Evolutionary conservation across 2,888 invertebrate species (phyloP), one percentile per base, ranked within the genome.

Genomic region (Sesia bembeciformis): DNA sequence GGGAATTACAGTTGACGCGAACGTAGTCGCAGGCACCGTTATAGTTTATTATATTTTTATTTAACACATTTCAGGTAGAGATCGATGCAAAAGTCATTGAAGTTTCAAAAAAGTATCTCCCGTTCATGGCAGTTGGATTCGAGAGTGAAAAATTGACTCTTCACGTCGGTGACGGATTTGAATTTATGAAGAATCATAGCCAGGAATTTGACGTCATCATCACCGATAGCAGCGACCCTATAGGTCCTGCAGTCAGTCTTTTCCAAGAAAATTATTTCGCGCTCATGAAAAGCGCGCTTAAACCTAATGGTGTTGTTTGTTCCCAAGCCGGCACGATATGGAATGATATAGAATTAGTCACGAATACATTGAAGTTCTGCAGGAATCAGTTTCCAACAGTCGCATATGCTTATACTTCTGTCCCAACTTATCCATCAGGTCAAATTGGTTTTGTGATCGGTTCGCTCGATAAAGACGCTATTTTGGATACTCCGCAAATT

Each of bases 181-280:
- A 97, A 65, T 99, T 96, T 79, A 95, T 99, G 93, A 94, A 95
- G 69, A 92, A 94, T 53, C 95, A 98, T 74, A 91, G 91, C 56
- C 91, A 93, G 49, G 94, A 96, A 80, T 99, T 97, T 78, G 99
- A 99, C 84, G 96, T 99, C 50, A 98, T 99, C 62, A 98, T 99
- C 55, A 99, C 99, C 0, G 99, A 99, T 78, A 98, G 98, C 61
- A 98, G 98, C 49, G 99, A 99, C 89, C 99, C 99, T 0, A 92
- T 98, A 40, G 99, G 98, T 0, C 94, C 94, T 0, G 94, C 94
- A 0, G 90, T 91, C 5, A 92, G 86, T 60, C 74, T 94, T 0
- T 97, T 96, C 75, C 92, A 95, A 74, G 93, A 95, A 70, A 92
- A 93, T 56, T 98, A 97, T 72, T 98, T 96, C 75, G 90, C 93